Conservation (phyloP, 2,113 vertebrate species). For the Etheostoma cragini region DNA sequence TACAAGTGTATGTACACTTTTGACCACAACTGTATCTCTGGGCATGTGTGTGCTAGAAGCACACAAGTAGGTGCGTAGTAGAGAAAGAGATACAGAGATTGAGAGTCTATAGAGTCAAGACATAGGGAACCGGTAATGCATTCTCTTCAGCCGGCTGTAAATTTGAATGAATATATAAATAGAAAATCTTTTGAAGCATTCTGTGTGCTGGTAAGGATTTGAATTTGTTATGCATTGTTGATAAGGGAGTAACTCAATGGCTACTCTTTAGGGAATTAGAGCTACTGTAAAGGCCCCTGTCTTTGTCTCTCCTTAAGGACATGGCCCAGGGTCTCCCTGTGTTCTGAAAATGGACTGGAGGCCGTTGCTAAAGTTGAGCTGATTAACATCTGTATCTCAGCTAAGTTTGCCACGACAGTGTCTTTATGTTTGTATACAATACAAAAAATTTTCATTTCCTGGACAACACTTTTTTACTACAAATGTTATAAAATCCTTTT, state of each 20-base stretch:
- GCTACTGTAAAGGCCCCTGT: neutral
- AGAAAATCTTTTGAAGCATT: constrained; percentile 55
- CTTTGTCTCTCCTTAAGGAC: neutral
- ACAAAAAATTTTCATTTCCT: no score
- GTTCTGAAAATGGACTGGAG: neutral
- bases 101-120: constrained; percentile 38
- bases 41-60: constrained; percentile 9
- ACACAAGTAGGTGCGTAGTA: neutral
- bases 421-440: neutral
- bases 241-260: constrained; percentile 12
- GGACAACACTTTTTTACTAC: no score
- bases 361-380: neutral
- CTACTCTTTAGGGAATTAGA: neutral
- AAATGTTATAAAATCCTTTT: no score
- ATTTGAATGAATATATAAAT: constrained; percentile 68
- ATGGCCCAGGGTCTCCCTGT: neutral
- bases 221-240: constrained; percentile 44
- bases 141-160: constrained; percentile 50
- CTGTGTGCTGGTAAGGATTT: constrained; percentile 29
- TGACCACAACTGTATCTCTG: no score
- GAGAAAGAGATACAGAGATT: constrained; percentile 41
- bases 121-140: constrained; percentile 38
- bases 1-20: no score
- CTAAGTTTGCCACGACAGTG: neutral
- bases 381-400: neutral